These are phyloP conservation scores for Mythimna pallens DNA, from an alignment of 2,888 invertebrate species.

Conservation along the genomic window DNA sequence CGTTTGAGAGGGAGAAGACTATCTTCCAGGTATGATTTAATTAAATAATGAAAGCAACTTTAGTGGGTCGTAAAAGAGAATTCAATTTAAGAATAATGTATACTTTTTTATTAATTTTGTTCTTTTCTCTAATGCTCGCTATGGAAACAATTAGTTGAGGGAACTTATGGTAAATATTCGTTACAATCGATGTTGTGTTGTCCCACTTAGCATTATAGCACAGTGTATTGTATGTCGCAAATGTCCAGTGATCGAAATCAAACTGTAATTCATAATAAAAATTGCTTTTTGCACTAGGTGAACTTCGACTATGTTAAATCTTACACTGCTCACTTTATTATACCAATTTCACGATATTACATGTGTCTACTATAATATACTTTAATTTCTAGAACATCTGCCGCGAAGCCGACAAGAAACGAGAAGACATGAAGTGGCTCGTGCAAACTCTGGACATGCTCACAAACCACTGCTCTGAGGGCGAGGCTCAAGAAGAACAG, in stretches of 20 bases:
- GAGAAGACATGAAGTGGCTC: conserved; percentile 98
- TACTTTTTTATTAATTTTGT: conserved; percentile 5
- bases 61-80: background rate
- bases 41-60: background rate
- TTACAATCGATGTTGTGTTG: conserved; percentile 10
- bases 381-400: conserved; percentile 93
- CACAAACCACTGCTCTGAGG: conserved; percentile 95
- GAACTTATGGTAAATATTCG: conserved; percentile 87
- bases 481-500: conserved; percentile 95
- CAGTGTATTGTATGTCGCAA: background rate
- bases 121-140: conserved; percentile 70
- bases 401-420: conserved; percentile 96
- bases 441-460: conserved; percentile 97
- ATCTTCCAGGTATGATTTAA: conserved; percentile 94
- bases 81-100: background rate
- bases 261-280: background rate
- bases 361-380: conserved; percentile 1
- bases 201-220: background rate
- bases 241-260: background rate
- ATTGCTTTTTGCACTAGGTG: background rate
- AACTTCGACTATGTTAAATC: background rate
- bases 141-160: conserved; percentile 80
- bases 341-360: background rate
- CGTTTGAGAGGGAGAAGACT: conserved; percentile 97
- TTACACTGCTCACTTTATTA: background rate